Base-by-base conservation (phyloP, 2,888 invertebrate species). In the Lasioglossum pauxillum region DNA sequence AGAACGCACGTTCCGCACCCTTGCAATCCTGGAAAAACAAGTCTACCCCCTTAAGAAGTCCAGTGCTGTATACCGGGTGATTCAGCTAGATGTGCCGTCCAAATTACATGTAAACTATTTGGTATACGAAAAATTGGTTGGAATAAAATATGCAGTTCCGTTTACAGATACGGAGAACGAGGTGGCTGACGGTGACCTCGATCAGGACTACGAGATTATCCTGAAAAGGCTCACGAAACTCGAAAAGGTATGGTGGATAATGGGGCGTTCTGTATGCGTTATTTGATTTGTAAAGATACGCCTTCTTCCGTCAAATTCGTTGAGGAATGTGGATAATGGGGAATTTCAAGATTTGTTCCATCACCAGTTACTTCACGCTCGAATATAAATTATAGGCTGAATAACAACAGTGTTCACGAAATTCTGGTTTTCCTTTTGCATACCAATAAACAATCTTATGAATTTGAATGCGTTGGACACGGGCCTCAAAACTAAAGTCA, bases 101-200 rank as follows among this genome's bases (percentile, higher is more conserved):
- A 46, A 46, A 5, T 46, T 46, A 46, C 16, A 46, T 46, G 16
- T 46, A 46, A 46, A 16, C 46, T 46, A 46, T 46, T 46, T 46
- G 16, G 46, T 19, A 46, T 46, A 46, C 16, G 46, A 5, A 46
- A 16, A 5, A 46, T 16, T 46, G 46, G 16, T 46, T 19, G 16
- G 5, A 46, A 46, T 16, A 5, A 46, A 46, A 46, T 35, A 78
- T 67, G 75, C 35, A 73, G 44, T 75, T 78, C 60, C 67, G 31
- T 80, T 79, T 85, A 41, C 86, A 95, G 95, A 94, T 86, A 92
- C 93, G 23, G 95, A 94, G 80, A 95, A 95, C 83, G 95, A 95
- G 80, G 93, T 95, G 64, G 93, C 91, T 71, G 94, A 95, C 71
- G 89, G 82, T 75, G 93, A 93, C 80, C 85, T 91, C 71, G 94